These are phyloP conservation scores for Pyrrhosoma nymphula DNA, from an alignment of 2,888 invertebrate genomes.

Conservation along the genomic window DNA sequence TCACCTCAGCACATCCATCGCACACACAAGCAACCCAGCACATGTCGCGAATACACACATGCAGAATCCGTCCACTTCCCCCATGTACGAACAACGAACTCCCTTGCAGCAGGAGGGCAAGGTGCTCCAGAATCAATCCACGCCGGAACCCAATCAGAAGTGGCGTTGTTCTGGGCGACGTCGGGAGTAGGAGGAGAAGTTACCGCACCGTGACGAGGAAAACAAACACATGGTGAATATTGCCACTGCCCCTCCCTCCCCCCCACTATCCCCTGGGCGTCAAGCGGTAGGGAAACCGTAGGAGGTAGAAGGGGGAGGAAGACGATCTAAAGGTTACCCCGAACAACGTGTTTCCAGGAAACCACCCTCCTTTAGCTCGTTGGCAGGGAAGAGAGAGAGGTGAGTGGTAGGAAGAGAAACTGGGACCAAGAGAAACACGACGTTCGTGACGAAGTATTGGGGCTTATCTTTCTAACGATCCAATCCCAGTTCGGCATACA, in stretches of 20 bases:
- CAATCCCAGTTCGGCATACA: constrained; percentile 16
- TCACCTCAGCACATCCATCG: not conserved
- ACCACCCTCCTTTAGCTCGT: not conserved
- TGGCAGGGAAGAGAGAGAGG: not conserved
- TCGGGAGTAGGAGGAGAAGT: not conserved
- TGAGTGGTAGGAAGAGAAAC: not conserved
- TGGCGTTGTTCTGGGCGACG: constrained; percentile 30
- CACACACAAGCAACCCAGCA: not conserved
- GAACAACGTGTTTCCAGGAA: constrained; percentile 7
- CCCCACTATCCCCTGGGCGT: not conserved
- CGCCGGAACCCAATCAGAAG: constrained; percentile 51
- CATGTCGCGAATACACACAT: not conserved
- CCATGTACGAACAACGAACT: not conserved
- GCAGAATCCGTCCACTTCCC: not conserved
- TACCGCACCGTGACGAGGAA: constrained; percentile 26
- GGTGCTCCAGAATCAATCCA: constrained; percentile 47
- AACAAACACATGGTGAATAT: constrained; percentile 22
- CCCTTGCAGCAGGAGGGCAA: not conserved
- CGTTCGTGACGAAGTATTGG: not conserved
- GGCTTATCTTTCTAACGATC: constrained; percentile 52
- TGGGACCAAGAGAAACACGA: not conserved
- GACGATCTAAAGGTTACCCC: not conserved
- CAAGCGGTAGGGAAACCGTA: not conserved
- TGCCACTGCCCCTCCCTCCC: not conserved
- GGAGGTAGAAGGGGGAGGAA: not conserved